These are phyloP conservation scores for Enteromius anoplus DNA, from an alignment of 2,797 vertebrate species.

Conservation along the genomic window DNA sequence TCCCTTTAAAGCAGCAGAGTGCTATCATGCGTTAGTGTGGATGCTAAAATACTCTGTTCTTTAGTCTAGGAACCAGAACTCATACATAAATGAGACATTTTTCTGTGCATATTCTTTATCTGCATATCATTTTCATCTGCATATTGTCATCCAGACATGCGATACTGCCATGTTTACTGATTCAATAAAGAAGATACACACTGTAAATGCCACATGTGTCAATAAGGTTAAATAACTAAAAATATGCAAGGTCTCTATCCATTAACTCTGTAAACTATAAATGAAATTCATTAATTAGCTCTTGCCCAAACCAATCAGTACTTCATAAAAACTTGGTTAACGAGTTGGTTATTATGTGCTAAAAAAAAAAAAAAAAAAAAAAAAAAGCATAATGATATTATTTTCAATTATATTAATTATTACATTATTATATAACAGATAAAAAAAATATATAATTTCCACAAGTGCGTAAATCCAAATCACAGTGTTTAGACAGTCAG, in stretches of 20 bases:
- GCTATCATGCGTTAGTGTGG: no score
- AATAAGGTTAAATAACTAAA: neutral
- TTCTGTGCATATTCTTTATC: no score
- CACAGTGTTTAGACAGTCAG: neutral
- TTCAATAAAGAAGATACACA: neutral
- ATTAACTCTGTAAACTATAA: neutral
- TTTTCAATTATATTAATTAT: no score
- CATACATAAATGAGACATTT: no score
- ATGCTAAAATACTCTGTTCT: neutral
- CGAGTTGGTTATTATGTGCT: neutral
- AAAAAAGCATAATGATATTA: no score
- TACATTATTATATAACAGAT: no score
- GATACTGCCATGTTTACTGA: neutral
- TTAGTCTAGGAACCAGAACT: no score
- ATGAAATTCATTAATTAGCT: neutral
- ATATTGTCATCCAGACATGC: neutral
- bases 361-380: no score
- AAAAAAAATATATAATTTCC: no score
- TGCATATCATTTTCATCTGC: no score
- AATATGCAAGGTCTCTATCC: neutral
- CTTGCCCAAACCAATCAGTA: neutral
- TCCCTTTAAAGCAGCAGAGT: no score
- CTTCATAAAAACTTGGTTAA: neutral
- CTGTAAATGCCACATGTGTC: neutral
- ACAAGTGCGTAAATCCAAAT: neutral